A percentile compares a stretch with the other conserved stretches of the same genome.
Evolutionary conservation across 2,888 invertebrate species (phyloP).

Genomic region (Meandrusa payeni): DNA sequence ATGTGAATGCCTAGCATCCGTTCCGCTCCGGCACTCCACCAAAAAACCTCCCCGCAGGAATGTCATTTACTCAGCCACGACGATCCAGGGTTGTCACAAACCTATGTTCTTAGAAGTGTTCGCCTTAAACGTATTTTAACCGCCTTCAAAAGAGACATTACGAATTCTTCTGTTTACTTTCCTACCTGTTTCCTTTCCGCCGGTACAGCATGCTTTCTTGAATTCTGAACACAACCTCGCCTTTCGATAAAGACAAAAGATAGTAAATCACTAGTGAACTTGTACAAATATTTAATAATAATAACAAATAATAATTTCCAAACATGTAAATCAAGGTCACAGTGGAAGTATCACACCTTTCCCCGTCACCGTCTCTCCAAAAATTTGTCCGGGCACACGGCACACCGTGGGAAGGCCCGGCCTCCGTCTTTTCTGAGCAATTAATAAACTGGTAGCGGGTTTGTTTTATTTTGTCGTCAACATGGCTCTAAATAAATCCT

Average conservation of each 20-base stretch:
- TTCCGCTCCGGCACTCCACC: slow-evolving; percentile 55
- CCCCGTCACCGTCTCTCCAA: slow-evolving; percentile 28
- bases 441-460: slow-evolving; percentile 40
- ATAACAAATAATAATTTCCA: too few species aligned
- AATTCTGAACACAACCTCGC: too few species aligned
- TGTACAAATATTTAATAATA: too few species aligned
- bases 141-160: too few species aligned
- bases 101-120: too few species aligned
- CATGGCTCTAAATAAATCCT: slow-evolving; percentile 19
- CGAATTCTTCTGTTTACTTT: too few species aligned
- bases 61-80: slow-evolving; percentile 59
- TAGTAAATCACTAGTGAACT: too few species aligned
- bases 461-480: slow-evolving; percentile 20
- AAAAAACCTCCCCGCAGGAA: slow-evolving; percentile 65
- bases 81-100: slow-evolving; percentile 9
- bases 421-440: slow-evolving; percentile 44
- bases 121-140: too few species aligned
- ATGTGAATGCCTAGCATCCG: slow-evolving; percentile 53
- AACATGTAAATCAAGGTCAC: too few species aligned
- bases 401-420: slow-evolving; percentile 55
- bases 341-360: slow-evolving; percentile 27
- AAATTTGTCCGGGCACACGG: slow-evolving; percentile 26
- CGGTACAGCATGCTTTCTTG: too few species aligned
- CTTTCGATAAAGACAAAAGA: too few species aligned
- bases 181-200: too few species aligned